Percentiles rank a stretch among this genome's conserved stretches.
These are phyloP conservation scores for Heliconius hermathena DNA, from an alignment of 1,140 invertebrate species.

Conservation along the genomic window DNA sequence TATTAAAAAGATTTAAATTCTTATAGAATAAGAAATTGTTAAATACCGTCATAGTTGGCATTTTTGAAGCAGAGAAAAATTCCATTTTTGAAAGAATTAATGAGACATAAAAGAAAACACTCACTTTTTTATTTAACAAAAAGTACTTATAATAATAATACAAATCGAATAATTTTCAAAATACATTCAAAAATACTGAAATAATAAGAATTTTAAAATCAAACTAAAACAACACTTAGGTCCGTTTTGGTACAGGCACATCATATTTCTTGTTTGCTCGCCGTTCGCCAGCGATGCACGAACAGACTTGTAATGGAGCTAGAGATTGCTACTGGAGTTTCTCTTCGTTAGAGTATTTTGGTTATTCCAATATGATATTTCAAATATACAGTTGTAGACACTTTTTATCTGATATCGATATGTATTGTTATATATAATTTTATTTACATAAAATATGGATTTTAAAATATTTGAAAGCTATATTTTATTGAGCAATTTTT, in stretches of 20 bases:
- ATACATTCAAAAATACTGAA: too few relatives aligned
- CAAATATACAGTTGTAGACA: not conserved
- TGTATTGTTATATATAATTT: not conserved
- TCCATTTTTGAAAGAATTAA: too few relatives aligned
- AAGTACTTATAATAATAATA: too few relatives aligned
- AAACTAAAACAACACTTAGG: not conserved
- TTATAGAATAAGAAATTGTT: too few relatives aligned
- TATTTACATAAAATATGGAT: not conserved
- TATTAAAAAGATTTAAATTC: too few relatives aligned
- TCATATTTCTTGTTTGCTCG: constrained; percentile 32
- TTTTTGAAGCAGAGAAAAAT: too few relatives aligned
- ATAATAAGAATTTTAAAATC: too few relatives aligned
- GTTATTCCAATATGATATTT: constrained; percentile 9
- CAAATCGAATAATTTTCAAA: too few relatives aligned
- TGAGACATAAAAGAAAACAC: too few relatives aligned
- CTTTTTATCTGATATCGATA: not conserved
- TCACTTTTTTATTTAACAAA: too few relatives aligned
- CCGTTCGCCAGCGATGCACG: constrained; percentile 2
- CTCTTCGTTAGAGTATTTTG: constrained; percentile 26
- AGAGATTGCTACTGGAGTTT: constrained; percentile 23
- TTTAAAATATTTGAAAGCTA: not conserved
- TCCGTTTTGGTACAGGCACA: not conserved
- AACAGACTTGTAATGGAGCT: constrained; percentile 28
- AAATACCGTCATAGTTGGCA: too few relatives aligned
- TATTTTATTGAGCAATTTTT: not conserved